Conservation (phyloP, 1,140 invertebrate species). For the Cardiocondyla obscurior region DNA sequence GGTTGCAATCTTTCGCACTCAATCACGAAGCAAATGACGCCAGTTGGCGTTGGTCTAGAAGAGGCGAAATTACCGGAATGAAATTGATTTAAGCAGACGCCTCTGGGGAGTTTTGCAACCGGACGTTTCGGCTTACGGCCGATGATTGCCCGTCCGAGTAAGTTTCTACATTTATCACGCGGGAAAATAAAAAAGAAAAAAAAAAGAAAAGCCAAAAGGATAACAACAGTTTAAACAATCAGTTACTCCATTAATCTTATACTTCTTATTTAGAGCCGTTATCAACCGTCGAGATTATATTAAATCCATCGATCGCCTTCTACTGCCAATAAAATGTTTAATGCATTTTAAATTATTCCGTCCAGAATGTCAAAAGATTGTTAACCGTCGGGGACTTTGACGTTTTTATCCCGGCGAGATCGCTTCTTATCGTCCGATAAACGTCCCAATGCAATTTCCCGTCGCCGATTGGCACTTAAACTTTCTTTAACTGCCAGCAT, state of each 20-base stretch:
- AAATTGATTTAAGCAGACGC: slow-evolving; percentile 61
- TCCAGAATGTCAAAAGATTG: not conserved
- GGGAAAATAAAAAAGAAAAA: slow-evolving; percentile 10
- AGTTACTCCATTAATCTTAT: not conserved
- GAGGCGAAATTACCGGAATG: slow-evolving; percentile 54
- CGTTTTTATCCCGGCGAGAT: slow-evolving; percentile 2
- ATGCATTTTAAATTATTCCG: not conserved
- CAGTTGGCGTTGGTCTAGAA: slow-evolving; percentile 61
- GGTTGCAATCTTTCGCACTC: slow-evolving; percentile 64
- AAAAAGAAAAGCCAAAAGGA: not conserved
- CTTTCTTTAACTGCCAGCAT: slow-evolving; percentile 54
- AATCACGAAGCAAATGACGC: slow-evolving; percentile 63
- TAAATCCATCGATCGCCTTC: not conserved
- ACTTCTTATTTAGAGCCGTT: not conserved
- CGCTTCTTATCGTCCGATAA: slow-evolving; percentile 33
- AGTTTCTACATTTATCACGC: slow-evolving; percentile 18
- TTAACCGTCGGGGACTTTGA: not conserved
- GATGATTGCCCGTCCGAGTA: slow-evolving; percentile 41
- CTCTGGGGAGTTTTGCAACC: slow-evolving; percentile 38
- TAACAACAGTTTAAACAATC: not conserved
- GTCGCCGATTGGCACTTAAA: slow-evolving; percentile 53
- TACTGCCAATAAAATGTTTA: not conserved
- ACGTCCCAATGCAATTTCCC: slow-evolving; percentile 42
- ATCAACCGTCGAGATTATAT: not conserved
- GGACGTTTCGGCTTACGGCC: slow-evolving; percentile 51